A percentile compares a stretch with the other conserved stretches of the same genome.
Conservation (phyloP, 1,140 invertebrate genomes). For the Papilio glaucus region DNA sequence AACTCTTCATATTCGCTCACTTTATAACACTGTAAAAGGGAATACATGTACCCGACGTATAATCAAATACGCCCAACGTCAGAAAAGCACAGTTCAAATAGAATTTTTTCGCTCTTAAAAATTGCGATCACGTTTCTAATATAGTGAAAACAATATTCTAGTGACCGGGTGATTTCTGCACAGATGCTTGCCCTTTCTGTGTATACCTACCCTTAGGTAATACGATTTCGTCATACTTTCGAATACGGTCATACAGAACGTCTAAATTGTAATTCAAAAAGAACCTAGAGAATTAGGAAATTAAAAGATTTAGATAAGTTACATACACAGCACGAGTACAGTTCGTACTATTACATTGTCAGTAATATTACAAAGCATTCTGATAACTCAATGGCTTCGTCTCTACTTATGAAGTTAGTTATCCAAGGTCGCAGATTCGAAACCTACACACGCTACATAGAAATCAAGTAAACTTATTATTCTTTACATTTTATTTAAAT, state of each 20-base stretch:
- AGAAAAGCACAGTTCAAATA: slow-evolving; percentile 67
- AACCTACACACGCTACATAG: too few species aligned
- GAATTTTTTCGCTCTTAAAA: slow-evolving; percentile 81
- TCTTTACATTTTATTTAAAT: too few species aligned
- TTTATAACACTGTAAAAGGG: slow-evolving; percentile 77
- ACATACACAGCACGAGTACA: too few species aligned
- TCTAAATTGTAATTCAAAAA: slow-evolving; percentile 12
- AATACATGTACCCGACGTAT: slow-evolving; percentile 69
- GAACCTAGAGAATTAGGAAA: not conserved
- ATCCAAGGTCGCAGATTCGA: too few species aligned
- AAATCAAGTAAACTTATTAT: too few species aligned
- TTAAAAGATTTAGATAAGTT: not conserved
- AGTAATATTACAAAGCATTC: too few species aligned
- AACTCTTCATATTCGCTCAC: slow-evolving; percentile 74
- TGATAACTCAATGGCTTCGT: too few species aligned
- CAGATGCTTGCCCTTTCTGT: slow-evolving; percentile 78
- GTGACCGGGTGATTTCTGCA: slow-evolving; percentile 81
- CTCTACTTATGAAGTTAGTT: too few species aligned
- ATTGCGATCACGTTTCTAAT: slow-evolving; percentile 83
- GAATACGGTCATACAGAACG: slow-evolving; percentile 59
- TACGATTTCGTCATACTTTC: slow-evolving; percentile 51
- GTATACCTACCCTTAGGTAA: slow-evolving; percentile 39
- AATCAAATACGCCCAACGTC: slow-evolving; percentile 76
- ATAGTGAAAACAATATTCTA: slow-evolving; percentile 84
- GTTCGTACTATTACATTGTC: too few species aligned